A percentile compares a stretch with the other conserved stretches of the same genome.
Conservation (phyloP, 2,797 vertebrate genomes). For the Hippoglossus hippoglossus region DNA sequence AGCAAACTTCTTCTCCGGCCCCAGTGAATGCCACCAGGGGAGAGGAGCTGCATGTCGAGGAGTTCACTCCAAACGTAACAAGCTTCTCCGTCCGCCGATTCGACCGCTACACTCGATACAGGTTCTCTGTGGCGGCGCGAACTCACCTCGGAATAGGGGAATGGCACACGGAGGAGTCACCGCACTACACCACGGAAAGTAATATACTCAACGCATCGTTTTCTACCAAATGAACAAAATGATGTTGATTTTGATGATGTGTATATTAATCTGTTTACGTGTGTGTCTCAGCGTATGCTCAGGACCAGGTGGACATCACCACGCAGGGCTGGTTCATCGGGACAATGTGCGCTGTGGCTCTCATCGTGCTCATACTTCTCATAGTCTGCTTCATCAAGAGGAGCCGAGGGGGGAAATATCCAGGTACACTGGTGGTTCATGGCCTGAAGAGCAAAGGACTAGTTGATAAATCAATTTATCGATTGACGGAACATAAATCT, state of each 20-base stretch:
- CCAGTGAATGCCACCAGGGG: conserved; percentile 92
- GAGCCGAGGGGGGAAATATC: conserved; percentile 96
- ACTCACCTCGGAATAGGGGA: conserved; percentile 91
- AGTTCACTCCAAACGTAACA: conserved; percentile 91
- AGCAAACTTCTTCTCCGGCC: conserved; percentile 35
- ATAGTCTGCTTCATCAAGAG: conserved; percentile 99
- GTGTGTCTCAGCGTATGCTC: conserved; percentile 88
- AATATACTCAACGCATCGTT: conserved; percentile 12
- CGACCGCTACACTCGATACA: conserved; percentile 94
- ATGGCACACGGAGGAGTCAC: conserved; percentile 88
- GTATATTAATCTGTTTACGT: conserved; percentile 3
- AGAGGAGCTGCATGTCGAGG: conserved; percentile 83
- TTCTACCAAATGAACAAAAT: background rate
- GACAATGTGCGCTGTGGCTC: conserved; percentile 98
- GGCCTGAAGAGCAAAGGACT: background rate
- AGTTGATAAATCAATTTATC: no score
- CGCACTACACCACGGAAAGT: conserved; percentile 86
- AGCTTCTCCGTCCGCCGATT: conserved; percentile 90
- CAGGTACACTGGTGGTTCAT: conserved; percentile 81
- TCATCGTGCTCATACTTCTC: conserved; percentile 95
- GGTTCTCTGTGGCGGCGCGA: conserved; percentile 89
- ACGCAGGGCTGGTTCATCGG: conserved; percentile 99
- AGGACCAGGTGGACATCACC: conserved; percentile 94
- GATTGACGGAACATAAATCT: background rate
- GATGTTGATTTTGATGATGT: background rate